These are phyloP conservation scores for Acanthurus tractus DNA, from an alignment of 2,797 vertebrate genomes.

Conservation along the genomic window DNA sequence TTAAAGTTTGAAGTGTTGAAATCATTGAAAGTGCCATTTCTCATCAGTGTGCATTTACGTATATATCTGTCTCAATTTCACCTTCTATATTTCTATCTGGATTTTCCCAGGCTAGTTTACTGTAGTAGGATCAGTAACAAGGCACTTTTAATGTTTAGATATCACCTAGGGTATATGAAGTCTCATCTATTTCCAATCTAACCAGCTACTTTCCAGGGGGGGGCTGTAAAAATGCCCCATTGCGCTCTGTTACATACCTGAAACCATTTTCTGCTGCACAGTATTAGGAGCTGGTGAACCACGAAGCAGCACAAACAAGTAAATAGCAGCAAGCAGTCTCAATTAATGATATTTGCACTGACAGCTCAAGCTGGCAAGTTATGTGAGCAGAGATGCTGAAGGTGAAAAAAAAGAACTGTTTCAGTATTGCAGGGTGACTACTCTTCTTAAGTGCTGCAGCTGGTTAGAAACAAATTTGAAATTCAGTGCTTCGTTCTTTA, in stretches of 20 bases:
- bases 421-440: constrained; percentile 30
- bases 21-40: not conserved
- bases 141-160: not conserved
- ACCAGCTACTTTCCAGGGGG: constrained; percentile 41
- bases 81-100: not conserved
- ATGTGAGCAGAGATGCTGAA: constrained; percentile 41
- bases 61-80: not conserved
- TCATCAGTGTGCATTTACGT: not conserved
- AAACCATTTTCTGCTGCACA: constrained; percentile 43
- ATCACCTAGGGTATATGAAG: not conserved
- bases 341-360: constrained; percentile 57
- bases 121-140: not conserved
- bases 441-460: constrained; percentile 18
- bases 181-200: constrained; percentile 9
- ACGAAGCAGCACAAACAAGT: constrained; percentile 55
- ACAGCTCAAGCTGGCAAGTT: constrained; percentile 55
- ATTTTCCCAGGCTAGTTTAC: not conserved
- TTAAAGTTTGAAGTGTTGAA: not conserved
- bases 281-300: constrained; percentile 42
- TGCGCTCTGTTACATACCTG: constrained; percentile 50
- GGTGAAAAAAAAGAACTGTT: constrained; percentile 6
- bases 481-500: constrained; percentile 33
- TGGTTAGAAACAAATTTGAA: constrained; percentile 43
- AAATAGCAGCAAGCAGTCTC: constrained; percentile 62
- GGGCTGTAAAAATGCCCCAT: constrained; percentile 30